Conservation (phyloP, 1,140 invertebrate genomes). For the Halyomorpha halys region DNA sequence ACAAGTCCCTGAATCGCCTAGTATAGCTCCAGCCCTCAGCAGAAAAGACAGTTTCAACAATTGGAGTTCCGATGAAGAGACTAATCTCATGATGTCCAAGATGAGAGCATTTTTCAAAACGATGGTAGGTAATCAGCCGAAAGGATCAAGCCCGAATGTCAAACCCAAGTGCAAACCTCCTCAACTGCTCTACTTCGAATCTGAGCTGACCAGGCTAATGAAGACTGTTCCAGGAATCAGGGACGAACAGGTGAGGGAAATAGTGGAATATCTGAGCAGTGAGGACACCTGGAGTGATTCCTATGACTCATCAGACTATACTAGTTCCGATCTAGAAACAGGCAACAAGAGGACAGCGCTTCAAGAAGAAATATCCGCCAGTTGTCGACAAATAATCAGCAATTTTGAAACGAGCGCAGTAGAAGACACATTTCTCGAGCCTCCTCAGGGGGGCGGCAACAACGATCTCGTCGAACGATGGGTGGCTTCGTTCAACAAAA, state of each 20-base stretch:
- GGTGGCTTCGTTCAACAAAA: slow-evolving; percentile 66
- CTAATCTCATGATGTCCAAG: slow-evolving; percentile 89
- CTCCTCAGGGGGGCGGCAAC: slow-evolving; percentile 40
- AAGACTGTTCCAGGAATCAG: slow-evolving; percentile 82
- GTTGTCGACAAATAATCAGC: slow-evolving; percentile 76
- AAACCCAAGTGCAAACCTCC: slow-evolving; percentile 51
- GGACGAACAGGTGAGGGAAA: slow-evolving; percentile 80
- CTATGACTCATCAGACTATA: slow-evolving; percentile 82
- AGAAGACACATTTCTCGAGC: slow-evolving; percentile 37
- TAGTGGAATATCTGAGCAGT: slow-evolving; percentile 81
- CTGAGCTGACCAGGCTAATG: slow-evolving; percentile 78
- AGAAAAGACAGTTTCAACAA: slow-evolving; percentile 85
- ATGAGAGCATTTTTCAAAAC: slow-evolving; percentile 86
- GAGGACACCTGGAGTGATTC: slow-evolving; percentile 89
- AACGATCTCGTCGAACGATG: slow-evolving; percentile 68
- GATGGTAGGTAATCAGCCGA: slow-evolving; percentile 50
- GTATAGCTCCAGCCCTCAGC: slow-evolving; percentile 43
- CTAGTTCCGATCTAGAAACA: slow-evolving; percentile 72
- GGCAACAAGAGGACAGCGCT: slow-evolving; percentile 55
- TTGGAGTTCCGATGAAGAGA: slow-evolving; percentile 87
- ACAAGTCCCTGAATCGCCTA: slow-evolving; percentile 34
- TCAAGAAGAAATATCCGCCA: slow-evolving; percentile 75
- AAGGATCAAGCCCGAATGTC: slow-evolving; percentile 27
- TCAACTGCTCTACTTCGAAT: slow-evolving; percentile 76
- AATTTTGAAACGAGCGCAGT: slow-evolving; percentile 57